Percentiles rank a stretch among this genome's conserved stretches.
Conservation (phyloP, 1,140 invertebrate genomes). For the Propsilocerus akamusi region DNA sequence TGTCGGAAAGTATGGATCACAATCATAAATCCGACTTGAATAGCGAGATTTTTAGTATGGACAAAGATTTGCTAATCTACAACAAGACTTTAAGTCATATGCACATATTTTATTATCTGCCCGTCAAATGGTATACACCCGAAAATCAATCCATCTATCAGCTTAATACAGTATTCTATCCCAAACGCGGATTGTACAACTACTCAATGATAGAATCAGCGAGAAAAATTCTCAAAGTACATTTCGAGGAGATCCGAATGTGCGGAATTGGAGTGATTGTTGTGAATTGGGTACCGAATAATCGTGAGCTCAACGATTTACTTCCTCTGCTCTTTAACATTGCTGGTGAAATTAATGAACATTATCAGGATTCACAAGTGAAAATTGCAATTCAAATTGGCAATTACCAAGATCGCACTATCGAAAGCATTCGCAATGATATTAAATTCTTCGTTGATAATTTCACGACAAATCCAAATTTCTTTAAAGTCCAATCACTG, state of each 20-base stretch:
- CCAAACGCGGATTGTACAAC: slow-evolving; percentile 18
- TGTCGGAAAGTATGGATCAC: slow-evolving; percentile 13
- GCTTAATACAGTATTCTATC: slow-evolving; percentile 21
- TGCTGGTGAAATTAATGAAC: background rate
- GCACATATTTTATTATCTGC: slow-evolving; percentile 21
- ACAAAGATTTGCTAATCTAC: slow-evolving; percentile 5
- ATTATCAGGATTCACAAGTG: background rate
- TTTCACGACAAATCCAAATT: slow-evolving; percentile 26
- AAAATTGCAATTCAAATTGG: slow-evolving; percentile 6
- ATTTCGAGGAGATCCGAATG: slow-evolving; percentile 20
- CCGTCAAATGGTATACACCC: slow-evolving; percentile 21
- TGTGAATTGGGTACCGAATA: slow-evolving; percentile 9
- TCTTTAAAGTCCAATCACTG: slow-evolving; percentile 29
- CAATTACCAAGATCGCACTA: background rate
- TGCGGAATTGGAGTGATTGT: slow-evolving; percentile 21
- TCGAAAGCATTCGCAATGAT: slow-evolving; percentile 1
- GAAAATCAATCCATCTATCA: slow-evolving; percentile 15
- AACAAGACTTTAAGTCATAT: slow-evolving; percentile 13
- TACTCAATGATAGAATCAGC: slow-evolving; percentile 9
- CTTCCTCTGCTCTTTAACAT: background rate
- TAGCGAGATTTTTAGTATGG: slow-evolving; percentile 7
- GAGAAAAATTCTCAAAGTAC: slow-evolving; percentile 14
- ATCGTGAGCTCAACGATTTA: background rate
- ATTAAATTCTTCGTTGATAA: slow-evolving; percentile 9
- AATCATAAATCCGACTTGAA: slow-evolving; percentile 9